Evolutionary conservation across 2,113 vertebrate species (phyloP), one percentile per base, ranked within the genome.

Genomic region (Sylvilagus bachmani): DNA sequence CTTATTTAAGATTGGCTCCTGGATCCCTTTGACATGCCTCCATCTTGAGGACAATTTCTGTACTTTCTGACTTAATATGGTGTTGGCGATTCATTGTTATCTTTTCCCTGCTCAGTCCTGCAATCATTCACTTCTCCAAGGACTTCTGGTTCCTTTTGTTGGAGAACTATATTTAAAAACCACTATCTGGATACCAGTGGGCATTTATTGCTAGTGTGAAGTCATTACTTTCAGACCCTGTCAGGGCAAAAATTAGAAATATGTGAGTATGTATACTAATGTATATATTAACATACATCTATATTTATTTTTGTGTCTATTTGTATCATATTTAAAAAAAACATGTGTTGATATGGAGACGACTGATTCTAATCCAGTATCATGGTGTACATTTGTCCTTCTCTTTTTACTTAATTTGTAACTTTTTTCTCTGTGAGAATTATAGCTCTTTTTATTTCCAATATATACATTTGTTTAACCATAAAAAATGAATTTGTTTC

Each of bases 381-480:
- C 29, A 24, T 16, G 16, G 38, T 29, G 9, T 27, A 55, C 38
- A 73, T 44, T 49, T 71, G 64, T 22, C 27, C 16, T 38, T 58
- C 27, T 8, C 17, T 38, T 11, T 67, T 44, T 64, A 33, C 55
- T 73, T 16, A 44, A 55, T 73, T 86, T 91, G 38, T 64, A 38
- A 53, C 14, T 44, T 85, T 78, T 85, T 80, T 80, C 67, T 44
- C n/a, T 67, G 88, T 49, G 33, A 25, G 74, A 86, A 90, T 90
- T 27, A 38, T 87, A 75, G 38, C 38, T 87, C 67, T 38, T 24
- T 62, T 73, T 62, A 71, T 64, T 38, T 81, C 38, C 44, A 38
- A 8, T 64, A 53, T 71, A 51, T 87, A 61, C 73, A 73, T 53
- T 78, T 51, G 36, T 73, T 53, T 31, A 64, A 87, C 53, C 27